phyloP scores from a whole-genome alignment of 2,797 vertebrate genomes.

The Neosalanx taihuensis region DNA sequence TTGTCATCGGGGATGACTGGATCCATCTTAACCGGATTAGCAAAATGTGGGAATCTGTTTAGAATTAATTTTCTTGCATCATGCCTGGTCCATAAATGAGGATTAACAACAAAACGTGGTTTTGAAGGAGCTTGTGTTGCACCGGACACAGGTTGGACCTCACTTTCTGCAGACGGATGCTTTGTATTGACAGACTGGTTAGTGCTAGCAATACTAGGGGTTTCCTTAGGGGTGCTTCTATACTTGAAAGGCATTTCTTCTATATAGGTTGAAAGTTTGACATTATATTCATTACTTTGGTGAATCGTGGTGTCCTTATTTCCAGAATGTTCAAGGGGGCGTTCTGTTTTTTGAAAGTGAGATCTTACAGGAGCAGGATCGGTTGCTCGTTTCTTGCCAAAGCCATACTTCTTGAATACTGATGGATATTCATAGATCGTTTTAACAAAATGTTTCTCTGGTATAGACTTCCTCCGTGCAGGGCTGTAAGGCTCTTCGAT shows the following conservation, averaged over 20 bases:
- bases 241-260: neutral
- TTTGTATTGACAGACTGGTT: neutral
- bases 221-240: neutral
- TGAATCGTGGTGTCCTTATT: neutral
- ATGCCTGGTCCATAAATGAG: too few species aligned
- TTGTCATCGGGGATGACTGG: neutral
- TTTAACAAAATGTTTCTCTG: constrained; percentile 9
- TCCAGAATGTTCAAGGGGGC: neutral
- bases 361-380: neutral
- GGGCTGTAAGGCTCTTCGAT: neutral
- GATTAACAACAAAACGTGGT: neutral
- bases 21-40: neutral
- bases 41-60: neutral
- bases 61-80: too few species aligned
- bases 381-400: constrained; percentile 30
- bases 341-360: constrained; percentile 2
- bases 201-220: neutral
- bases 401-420: constrained; percentile 46
- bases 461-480: constrained; percentile 17
- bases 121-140: too few species aligned
- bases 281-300: neutral
- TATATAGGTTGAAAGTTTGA: neutral
- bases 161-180: neutral
- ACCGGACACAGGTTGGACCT: neutral
- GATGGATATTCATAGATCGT: neutral